These are phyloP conservation scores for Tauraco hartlaubi DNA, from an alignment of 2,797 vertebrate species.

Conservation along the genomic window DNA sequence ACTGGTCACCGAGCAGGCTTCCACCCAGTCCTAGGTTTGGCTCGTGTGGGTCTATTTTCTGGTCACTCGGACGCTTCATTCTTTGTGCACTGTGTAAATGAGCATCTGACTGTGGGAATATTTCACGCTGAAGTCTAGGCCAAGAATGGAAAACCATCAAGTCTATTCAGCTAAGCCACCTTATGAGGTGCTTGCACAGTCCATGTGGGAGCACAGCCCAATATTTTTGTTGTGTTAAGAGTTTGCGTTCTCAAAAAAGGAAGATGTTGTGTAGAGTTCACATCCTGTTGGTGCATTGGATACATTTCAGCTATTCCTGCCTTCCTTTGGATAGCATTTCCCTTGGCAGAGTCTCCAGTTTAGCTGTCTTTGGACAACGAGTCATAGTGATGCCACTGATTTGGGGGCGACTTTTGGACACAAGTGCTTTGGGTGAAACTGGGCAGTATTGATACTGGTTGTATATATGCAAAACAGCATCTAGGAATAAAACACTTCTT, in stretches of 20 bases:
- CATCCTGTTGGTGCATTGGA: not conserved
- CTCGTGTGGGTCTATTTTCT: not conserved
- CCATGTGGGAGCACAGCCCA: not conserved
- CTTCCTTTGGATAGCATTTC: not conserved
- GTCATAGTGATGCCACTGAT: not conserved
- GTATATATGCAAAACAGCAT: fast-evolving
- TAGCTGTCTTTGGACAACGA: not conserved
- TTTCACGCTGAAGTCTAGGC: not conserved
- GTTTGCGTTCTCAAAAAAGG: not conserved
- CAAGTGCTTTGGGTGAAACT: not conserved
- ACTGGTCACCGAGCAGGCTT: conserved; percentile 65
- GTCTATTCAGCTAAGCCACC: not conserved
- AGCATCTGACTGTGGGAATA: conserved; percentile 62
- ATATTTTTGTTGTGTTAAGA: not conserved
- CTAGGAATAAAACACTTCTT: not conserved
- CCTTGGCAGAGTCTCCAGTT: not conserved
- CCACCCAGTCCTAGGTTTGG: conserved; percentile 29
- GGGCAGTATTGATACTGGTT: not conserved
- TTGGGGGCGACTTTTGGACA: not conserved
- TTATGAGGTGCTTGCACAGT: not conserved
- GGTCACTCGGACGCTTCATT: not conserved
- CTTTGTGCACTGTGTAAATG: not conserved
- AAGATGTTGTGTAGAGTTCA: not conserved
- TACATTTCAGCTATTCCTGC: not conserved
- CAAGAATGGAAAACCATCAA: not conserved